Evolutionary conservation across 30 jellyfish, hydroid and myxozoan genomes (phyloP), one percentile per base, ranked within the genome.

Genomic region (Hydractinia symbiolongicarpus): DNA sequence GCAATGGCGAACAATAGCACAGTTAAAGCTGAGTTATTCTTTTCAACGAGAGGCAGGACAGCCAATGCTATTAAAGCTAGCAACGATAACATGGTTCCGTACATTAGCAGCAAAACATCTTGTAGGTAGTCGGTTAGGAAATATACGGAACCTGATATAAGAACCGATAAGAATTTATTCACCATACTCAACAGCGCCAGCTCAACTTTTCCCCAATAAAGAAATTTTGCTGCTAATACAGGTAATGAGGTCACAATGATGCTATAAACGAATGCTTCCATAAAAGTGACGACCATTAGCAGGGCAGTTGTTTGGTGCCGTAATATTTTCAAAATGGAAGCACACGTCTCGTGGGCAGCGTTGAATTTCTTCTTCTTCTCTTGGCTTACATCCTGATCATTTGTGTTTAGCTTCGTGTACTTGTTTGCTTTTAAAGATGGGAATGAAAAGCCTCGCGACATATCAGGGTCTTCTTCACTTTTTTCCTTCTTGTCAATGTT

Each of bases 151-250:
- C 85, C 85, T 17, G 85, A 77, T 11, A 77, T 55, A 53, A 77
- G 13, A 30, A 77, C 85, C 11, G 85, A 77, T 57, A 77, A 30
- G 40, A 77, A 77, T 55, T 77, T 77, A 61, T 77, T 77, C 53
- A 77, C 82, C 85, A 77, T 77, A 50, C 85, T 77, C 15, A 77
- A 79, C 30, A 77, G 60, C 7, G 85, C 85, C 54, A 77, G 55
- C 30, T 77, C 85, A 13, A 77, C 75, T 54, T 77, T 77, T 16
- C 85, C 85, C 85, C 85, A 77, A 9, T 60, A 21, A 6, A 77
- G 60, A 55, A 55, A 77, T 8, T 77, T 77, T 5, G 85, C 30
- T 16, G 85, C 85, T 14, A 77, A 79, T 52, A 77, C 85, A 20
- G 85, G 85, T 16, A 77, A 61, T 6, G 56, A 77, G 0, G 85